Percentiles rank a stretch among this genome's conserved stretches.
phyloP scores from a whole-genome alignment of 2,797 vertebrate genomes.

The Xenentodon cancila region DNA sequence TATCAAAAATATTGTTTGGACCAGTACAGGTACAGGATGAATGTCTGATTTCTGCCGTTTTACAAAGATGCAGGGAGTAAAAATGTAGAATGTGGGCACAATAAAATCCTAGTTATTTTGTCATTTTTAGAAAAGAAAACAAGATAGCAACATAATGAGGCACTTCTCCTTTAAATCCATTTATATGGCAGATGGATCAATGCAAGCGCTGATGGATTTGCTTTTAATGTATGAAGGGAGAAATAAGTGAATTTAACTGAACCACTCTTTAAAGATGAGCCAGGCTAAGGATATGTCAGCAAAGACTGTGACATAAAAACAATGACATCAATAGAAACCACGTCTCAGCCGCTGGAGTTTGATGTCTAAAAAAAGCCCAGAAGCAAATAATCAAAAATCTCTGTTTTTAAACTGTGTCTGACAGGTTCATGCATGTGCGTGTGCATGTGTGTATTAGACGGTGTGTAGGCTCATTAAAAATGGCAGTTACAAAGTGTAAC shows the following conservation, averaged over 20 bases:
- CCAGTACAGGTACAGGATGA: not conserved
- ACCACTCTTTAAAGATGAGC: constrained; percentile 59
- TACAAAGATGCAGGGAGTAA: not conserved
- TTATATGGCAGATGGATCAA: constrained; percentile 1
- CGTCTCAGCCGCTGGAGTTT: constrained; percentile 70
- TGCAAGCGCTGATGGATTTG: constrained; percentile 14
- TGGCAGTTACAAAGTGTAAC: constrained; percentile 60
- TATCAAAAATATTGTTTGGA: not conserved
- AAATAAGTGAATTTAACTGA: constrained; percentile 49
- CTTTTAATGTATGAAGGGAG: constrained; percentile 26
- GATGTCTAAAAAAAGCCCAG: constrained; percentile 78
- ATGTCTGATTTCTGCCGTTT: not conserved
- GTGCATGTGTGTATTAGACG: constrained; percentile 6
- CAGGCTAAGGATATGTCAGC: constrained; percentile 58
- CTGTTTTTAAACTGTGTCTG: constrained; percentile 63
- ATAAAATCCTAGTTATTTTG: not conserved
- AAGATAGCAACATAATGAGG: not conserved
- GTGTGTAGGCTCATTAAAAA: constrained; percentile 65
- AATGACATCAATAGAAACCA: constrained; percentile 71
- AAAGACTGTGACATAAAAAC: constrained; percentile 70
- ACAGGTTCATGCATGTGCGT: constrained; percentile 59
- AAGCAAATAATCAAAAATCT: constrained; percentile 69
- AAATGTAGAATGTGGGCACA: not conserved
- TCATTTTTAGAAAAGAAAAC: not conserved
- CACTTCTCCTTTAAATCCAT: not conserved